Evolutionary conservation across 2,113 vertebrate species (phyloP).

Genomic region (Nothobranchius kuhntae): DNA sequence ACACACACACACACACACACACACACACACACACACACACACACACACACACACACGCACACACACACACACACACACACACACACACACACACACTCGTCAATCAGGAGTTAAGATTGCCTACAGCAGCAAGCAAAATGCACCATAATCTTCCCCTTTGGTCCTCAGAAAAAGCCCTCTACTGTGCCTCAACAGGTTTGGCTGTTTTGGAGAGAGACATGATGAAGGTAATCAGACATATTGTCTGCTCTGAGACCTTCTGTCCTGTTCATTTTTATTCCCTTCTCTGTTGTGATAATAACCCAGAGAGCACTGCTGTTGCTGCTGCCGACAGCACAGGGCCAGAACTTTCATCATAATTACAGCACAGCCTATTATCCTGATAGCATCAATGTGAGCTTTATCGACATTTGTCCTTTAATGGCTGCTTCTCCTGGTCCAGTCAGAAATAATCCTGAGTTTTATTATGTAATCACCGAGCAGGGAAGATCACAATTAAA

Average conservation of each 20-base stretch:
- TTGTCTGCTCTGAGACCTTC: constrained; percentile 20
- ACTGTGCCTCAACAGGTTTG: constrained; percentile 10
- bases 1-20: not conserved
- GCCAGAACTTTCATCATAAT: constrained; percentile 17
- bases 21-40: not conserved
- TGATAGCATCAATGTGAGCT: constrained; percentile 6
- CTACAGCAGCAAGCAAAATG: constrained; percentile 45
- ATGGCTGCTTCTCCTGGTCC: not conserved
- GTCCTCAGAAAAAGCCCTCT: constrained; percentile 16
- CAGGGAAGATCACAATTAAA: constrained; percentile 7
- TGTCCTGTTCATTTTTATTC: constrained; percentile 10
- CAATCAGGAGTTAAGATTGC: constrained; percentile 40
- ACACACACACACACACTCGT: not conserved
- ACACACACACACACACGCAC: not conserved
- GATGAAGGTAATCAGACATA: constrained; percentile 31
- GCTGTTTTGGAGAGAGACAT: constrained; percentile 25
- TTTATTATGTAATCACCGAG: not conserved
- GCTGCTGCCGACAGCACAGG: constrained; percentile 2
- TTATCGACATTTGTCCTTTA: not conserved
- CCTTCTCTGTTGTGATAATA: constrained; percentile 22
- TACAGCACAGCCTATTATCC: constrained; percentile 4
- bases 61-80: constrained; percentile 3
- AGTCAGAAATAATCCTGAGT: not conserved
- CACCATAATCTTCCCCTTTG: constrained; percentile 11
- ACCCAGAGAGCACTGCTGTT: constrained; percentile 1